phyloP scores from a whole-genome alignment of 2,113 vertebrate genomes.

The Rafetus swinhoei region DNA sequence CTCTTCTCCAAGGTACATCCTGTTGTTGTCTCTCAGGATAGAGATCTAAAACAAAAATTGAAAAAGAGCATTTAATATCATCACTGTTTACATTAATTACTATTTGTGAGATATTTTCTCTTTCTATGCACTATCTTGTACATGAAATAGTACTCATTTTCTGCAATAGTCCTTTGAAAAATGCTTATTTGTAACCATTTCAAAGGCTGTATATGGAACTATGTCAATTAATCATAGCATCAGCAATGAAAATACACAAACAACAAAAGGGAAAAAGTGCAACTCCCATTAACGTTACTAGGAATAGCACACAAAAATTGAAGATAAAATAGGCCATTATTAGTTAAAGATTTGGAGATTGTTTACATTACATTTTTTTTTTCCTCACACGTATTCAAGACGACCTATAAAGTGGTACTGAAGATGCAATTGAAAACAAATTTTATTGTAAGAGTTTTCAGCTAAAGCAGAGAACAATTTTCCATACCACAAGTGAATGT shows the following conservation, averaged over 20 bases:
- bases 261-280: not conserved
- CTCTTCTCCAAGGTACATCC: constrained; percentile 90
- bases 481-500: not conserved
- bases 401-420: not conserved
- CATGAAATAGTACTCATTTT: not conserved
- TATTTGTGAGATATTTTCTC: fast-evolving
- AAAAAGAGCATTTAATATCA: not conserved
- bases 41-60: constrained; percentile 82
- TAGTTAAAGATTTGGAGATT: not conserved
- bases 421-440: not conserved
- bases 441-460: not conserved
- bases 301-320: too few relatives aligned
- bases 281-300: not conserved
- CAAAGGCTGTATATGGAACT: fast-evolving
- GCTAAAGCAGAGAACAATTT: not conserved
- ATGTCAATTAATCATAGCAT: not conserved
- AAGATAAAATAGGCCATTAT: not conserved
- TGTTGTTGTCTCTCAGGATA: constrained; percentile 92
- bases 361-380: not conserved
- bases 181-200: not conserved
- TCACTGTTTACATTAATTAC: not conserved
- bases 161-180: not conserved
- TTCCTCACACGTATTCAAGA: too few relatives aligned
- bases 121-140: not conserved
- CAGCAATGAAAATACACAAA: fast-evolving